Percentiles rank a stretch among this genome's conserved stretches.
These are phyloP conservation scores for Philhelius pedissequus DNA, from an alignment of 2,888 invertebrate species.

Conservation along the genomic window DNA sequence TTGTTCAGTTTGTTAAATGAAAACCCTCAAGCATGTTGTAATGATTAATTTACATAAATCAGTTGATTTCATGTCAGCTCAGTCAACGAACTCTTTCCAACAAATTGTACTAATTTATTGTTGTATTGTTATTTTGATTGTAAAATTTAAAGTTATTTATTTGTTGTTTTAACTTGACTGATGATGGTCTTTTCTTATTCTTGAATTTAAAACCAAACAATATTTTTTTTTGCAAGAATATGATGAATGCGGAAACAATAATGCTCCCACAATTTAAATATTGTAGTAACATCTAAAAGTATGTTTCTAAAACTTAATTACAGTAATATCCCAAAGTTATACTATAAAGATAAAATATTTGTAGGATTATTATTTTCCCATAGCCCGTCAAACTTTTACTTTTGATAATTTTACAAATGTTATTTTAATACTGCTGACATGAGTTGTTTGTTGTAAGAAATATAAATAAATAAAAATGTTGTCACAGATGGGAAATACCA, in stretches of 20 bases:
- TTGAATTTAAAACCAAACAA: not conserved
- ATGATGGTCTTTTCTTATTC: not conserved
- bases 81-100: not conserved
- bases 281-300: not conserved
- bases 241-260: not conserved
- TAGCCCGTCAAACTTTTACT: too few species aligned
- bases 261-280: not conserved
- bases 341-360: too few species aligned
- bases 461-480: too few species aligned
- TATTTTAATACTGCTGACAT: too few species aligned
- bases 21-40: not conserved
- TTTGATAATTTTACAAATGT: too few species aligned
- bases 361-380: too few species aligned
- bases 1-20: not conserved
- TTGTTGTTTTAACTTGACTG: not conserved
- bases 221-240: not conserved
- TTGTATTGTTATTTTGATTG: not conserved
- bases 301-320: not conserved
- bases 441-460: too few species aligned
- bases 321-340: not conserved
- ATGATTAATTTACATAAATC: not conserved
- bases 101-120: not conserved
- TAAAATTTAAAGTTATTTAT: not conserved
- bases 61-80: not conserved
- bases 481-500: too few species aligned